A percentile compares a stretch with the other conserved stretches of the same genome.
Evolutionary conservation across 64 coral and sea anemone species (phyloP).

Genomic region (Stichodactyla helianthus): DNA sequence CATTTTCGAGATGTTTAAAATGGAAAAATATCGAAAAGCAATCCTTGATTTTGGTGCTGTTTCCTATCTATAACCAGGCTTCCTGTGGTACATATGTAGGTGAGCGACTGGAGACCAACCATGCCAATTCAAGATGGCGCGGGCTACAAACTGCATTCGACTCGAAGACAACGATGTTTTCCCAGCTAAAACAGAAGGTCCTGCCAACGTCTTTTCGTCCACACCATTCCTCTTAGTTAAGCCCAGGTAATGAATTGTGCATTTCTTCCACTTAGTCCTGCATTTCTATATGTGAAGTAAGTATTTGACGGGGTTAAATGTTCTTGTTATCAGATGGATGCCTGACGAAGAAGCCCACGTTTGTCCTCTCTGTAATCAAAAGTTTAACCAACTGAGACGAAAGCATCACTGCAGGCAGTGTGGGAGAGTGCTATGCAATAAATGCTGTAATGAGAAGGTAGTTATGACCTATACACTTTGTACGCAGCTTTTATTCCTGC

Average conservation of each 20-base stretch:
- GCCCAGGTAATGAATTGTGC: conserved; percentile 55
- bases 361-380: conserved; percentile 78
- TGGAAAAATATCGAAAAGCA: no score
- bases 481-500: no score
- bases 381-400: conserved; percentile 88
- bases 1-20: no score
- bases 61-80: neutral
- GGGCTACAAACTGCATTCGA: conserved; percentile 50
- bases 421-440: conserved; percentile 81
- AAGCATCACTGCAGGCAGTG: conserved; percentile 93
- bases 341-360: conserved; percentile 77
- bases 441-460: conserved; percentile 98
- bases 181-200: conserved; percentile 84
- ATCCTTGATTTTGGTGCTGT: no score
- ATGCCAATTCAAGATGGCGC: conserved; percentile 74
- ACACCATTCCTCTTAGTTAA: conserved; percentile 87
- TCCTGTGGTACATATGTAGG: neutral
- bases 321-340: conserved; percentile 66
- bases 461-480: no score
- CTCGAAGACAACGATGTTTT: conserved; percentile 78
- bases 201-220: conserved; percentile 93
- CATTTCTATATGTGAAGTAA: neutral
- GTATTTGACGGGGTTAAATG: neutral
- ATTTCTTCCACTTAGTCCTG: neutral
- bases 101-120: neutral